Percentiles rank a stretch among this genome's conserved stretches.
Conservation (phyloP, 2,888 invertebrate genomes). For the Drosophila melanosoma region DNA sequence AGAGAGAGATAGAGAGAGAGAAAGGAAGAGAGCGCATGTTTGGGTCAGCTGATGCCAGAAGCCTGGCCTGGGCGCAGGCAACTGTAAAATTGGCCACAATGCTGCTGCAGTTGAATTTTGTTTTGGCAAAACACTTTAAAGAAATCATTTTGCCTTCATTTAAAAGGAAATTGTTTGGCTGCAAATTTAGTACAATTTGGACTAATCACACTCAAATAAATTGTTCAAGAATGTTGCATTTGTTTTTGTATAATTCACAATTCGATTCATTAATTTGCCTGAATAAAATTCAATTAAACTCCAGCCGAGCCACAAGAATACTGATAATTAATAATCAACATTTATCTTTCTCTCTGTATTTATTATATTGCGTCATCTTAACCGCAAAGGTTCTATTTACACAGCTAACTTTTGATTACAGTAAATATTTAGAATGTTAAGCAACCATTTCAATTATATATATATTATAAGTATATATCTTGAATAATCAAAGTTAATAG, state of each 20-base stretch:
- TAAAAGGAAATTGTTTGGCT: constrained; percentile 7
- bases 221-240: not conserved
- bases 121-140: constrained; percentile 44
- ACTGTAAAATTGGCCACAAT: constrained; percentile 45
- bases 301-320: too few species aligned
- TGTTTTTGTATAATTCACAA: too few species aligned
- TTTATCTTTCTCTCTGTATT: too few species aligned
- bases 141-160: constrained; percentile 18
- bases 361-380: too few species aligned
- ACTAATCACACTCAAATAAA: constrained; percentile 6
- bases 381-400: too few species aligned
- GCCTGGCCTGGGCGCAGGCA: constrained; percentile 29
- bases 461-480: too few species aligned
- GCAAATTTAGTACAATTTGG: constrained; percentile 6
- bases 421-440: too few species aligned
- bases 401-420: too few species aligned
- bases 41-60: constrained; percentile 41
- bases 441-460: too few species aligned
- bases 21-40: constrained; percentile 15
- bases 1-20: not conserved
- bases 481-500: too few species aligned
- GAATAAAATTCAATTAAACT: not conserved
- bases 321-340: too few species aligned
- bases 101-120: constrained; percentile 7
- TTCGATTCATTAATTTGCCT: not conserved